phyloP scores from a whole-genome alignment of 2,888 invertebrate species.

The Lamellibrachia columna region DNA sequence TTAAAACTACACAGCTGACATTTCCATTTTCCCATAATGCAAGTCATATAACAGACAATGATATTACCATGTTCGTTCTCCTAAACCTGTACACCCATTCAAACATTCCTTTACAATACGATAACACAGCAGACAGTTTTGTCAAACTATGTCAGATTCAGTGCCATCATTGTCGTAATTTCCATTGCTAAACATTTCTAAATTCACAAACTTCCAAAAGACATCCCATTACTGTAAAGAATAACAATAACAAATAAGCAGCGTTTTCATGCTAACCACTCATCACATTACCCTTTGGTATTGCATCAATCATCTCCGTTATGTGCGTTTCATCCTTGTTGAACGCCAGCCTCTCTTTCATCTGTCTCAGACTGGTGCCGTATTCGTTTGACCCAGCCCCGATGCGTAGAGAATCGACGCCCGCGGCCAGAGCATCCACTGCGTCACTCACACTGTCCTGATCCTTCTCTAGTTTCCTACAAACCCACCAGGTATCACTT shows the following conservation, averaged over 20 bases:
- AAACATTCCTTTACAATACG: background rate
- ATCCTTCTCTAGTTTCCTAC: background rate
- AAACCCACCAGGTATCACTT: background rate
- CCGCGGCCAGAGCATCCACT: background rate
- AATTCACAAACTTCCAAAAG: background rate
- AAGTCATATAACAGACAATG: background rate
- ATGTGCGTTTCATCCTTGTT: slow-evolving; percentile 13
- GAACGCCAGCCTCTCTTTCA: slow-evolving; percentile 24
- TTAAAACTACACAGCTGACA: background rate
- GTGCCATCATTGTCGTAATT: background rate
- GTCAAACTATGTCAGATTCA: background rate
- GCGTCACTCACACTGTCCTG: background rate
- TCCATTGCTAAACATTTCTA: background rate
- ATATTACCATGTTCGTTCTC: background rate
- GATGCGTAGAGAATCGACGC: background rate
- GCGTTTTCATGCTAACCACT: background rate
- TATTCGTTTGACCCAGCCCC: background rate
- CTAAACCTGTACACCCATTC: background rate
- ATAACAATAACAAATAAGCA: background rate
- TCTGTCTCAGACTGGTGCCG: background rate
- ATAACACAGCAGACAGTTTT: background rate
- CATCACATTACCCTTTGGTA: slow-evolving; percentile 24
- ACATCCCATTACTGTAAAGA: background rate
- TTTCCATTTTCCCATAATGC: background rate
- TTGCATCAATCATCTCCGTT: background rate